phyloP scores from a whole-genome alignment of 1,140 invertebrate species.

The Lepeophtheirus salmonis region DNA sequence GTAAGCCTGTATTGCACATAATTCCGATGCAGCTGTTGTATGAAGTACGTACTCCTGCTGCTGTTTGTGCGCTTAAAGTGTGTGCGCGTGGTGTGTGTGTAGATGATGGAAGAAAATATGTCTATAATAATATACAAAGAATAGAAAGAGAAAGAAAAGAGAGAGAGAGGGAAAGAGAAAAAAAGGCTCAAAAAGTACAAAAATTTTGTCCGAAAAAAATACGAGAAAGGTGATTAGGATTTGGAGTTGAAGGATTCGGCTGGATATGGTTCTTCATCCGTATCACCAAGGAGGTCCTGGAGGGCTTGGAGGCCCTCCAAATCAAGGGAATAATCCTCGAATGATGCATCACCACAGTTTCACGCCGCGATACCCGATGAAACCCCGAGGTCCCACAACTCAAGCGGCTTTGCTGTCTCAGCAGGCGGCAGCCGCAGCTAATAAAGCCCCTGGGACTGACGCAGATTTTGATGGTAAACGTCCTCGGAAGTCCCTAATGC shows the following conservation, averaged over 20 bases:
- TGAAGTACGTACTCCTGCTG: no score
- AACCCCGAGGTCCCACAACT: neutral
- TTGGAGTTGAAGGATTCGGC: no score
- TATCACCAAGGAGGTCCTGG: neutral
- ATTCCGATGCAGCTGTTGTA: no score
- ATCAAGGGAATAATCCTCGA: neutral
- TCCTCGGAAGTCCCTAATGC: constrained; percentile 80
- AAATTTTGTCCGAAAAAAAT: no score
- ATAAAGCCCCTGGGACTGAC: neutral
- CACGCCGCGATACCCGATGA: neutral
- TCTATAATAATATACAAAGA: no score
- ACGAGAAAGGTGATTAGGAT: no score
- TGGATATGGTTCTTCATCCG: neutral
- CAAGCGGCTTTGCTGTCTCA: neutral
- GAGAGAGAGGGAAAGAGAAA: neutral
- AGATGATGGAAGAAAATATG: no score
- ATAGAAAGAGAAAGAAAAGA: neutral
- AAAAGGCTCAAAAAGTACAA: no score
- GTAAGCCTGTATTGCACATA: no score
- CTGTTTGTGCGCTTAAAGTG: no score
- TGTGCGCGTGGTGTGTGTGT: no score
- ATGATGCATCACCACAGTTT: neutral
- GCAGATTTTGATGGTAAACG: constrained; percentile 83
- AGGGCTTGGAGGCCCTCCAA: neutral
- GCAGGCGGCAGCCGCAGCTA: neutral